Evolutionary conservation across 2,113 vertebrate species (phyloP).

Genomic region (Gadus macrocephalus): DNA sequence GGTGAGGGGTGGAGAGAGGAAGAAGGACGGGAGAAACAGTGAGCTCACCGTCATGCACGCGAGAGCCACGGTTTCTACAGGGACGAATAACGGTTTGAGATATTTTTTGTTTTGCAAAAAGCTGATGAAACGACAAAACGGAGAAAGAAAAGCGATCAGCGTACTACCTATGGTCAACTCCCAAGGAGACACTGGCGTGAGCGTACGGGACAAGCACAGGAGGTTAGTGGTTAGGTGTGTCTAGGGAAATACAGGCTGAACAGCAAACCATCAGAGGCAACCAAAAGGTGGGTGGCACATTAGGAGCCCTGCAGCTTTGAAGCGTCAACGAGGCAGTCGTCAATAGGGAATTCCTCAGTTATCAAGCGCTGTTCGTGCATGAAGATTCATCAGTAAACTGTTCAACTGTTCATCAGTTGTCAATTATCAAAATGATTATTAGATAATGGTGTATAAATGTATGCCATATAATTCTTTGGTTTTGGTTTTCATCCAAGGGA

Average conservation of each 20-base stretch:
- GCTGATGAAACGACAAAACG: neutral
- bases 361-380: too few relatives aligned
- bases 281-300: neutral
- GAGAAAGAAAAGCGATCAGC: conserved; percentile 23
- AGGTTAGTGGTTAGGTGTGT: conserved; percentile 35
- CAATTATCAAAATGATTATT: too few relatives aligned
- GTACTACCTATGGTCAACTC: conserved; percentile 91
- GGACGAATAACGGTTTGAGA: neutral
- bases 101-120: neutral
- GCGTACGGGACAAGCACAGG: conserved; percentile 49
- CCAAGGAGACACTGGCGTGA: conserved; percentile 82
- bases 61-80: neutral
- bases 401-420: too few relatives aligned
- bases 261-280: neutral
- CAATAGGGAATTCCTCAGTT: too few relatives aligned
- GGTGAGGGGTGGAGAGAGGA: neutral
- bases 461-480: too few relatives aligned
- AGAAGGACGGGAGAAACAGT: conserved; percentile 20
- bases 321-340: too few relatives aligned
- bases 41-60: too few relatives aligned
- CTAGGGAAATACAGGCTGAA: neutral
- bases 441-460: too few relatives aligned
- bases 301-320: too few relatives aligned
- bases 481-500: too few relatives aligned
- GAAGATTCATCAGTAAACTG: too few relatives aligned